These are phyloP conservation scores for Cyprinodon diabolis DNA, from an alignment of 2,797 vertebrate species.

Conservation along the genomic window DNA sequence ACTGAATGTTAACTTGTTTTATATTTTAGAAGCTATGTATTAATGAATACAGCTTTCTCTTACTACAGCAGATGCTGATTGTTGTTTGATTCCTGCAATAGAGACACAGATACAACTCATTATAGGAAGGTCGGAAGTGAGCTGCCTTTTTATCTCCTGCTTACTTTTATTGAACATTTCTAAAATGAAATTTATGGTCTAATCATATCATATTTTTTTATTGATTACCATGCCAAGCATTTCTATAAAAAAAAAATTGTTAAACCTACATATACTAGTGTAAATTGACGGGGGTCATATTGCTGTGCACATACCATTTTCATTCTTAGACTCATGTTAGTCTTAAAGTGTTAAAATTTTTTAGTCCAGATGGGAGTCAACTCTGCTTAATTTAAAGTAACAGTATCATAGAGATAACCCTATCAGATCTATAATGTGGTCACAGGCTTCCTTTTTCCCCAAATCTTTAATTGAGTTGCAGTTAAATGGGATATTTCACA, in stretches of 20 bases:
- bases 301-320: conserved; percentile 1
- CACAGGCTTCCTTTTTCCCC: conserved; percentile 5
- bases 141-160: conserved; percentile 20
- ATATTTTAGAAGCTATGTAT: conserved; percentile 16
- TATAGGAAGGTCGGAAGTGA: conserved; percentile 45
- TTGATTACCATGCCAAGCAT: not conserved
- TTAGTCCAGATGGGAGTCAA: too few species aligned
- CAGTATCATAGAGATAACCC: not conserved
- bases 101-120: conserved; percentile 30
- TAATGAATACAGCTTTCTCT: conserved; percentile 17
- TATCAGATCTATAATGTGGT: not conserved
- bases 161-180: conserved; percentile 3
- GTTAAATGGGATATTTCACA: not conserved
- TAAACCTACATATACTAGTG: conserved; percentile 1
- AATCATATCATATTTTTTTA: not conserved
- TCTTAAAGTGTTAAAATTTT: not conserved
- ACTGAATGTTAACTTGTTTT: not conserved
- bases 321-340: not conserved
- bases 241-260: not conserved
- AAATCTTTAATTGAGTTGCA: not conserved
- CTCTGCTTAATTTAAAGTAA: not conserved
- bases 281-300: conserved; percentile 6
- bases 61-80: conserved; percentile 40
- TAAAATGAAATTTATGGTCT: not conserved
- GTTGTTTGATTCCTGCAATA: conserved; percentile 17